Conservation (phyloP, 2,113 vertebrate species). For the Egretta garzetta region DNA sequence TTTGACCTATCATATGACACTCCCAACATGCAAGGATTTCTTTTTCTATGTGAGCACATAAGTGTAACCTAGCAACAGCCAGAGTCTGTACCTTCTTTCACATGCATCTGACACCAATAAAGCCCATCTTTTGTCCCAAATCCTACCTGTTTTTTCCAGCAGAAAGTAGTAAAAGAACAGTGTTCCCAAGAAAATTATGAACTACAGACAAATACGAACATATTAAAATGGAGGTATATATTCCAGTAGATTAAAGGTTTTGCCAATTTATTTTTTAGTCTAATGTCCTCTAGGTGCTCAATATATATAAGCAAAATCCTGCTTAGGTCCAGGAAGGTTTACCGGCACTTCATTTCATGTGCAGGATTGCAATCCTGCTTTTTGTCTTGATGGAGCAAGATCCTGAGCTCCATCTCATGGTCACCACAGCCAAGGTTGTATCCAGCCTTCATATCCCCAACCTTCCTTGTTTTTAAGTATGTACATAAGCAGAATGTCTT, state of each 20-base stretch:
- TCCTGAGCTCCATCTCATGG: background rate
- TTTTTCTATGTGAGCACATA: background rate
- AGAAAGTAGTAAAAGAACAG: background rate
- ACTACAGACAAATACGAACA: background rate
- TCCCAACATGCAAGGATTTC: background rate
- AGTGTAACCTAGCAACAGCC: conserved; percentile 16
- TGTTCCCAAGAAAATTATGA: background rate
- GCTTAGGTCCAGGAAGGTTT: background rate
- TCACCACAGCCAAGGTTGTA: background rate
- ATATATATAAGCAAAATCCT: background rate
- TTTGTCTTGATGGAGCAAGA: background rate
- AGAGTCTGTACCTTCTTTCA: background rate
- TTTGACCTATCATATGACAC: background rate
- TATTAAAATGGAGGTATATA: background rate
- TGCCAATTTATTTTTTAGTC: background rate
- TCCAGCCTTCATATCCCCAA: background rate
- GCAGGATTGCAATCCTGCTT: background rate
- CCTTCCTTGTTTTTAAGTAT: background rate
- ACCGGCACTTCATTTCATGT: background rate
- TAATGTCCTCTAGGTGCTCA: background rate
- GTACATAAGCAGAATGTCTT: background rate
- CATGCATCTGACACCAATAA: background rate
- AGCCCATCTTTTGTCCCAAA: background rate
- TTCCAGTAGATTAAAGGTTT: background rate
- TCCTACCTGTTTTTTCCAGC: background rate